These are phyloP conservation scores for Canis aureus DNA, from an alignment of 2,113 vertebrate species.

Conservation along the genomic window DNA sequence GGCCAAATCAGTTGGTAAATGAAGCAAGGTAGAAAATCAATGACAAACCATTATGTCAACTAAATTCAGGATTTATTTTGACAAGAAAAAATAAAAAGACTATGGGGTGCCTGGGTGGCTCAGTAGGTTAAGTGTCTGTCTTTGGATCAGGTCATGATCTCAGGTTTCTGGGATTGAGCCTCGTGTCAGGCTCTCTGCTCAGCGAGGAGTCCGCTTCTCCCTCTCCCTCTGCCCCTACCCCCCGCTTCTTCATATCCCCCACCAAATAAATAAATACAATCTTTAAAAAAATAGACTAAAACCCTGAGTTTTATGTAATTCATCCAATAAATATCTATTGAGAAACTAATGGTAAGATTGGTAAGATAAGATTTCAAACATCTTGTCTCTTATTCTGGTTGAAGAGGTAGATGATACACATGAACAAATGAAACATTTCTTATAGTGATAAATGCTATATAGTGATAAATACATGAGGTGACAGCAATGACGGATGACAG, in stretches of 20 bases:
- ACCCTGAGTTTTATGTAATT: background rate
- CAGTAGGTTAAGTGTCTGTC: background rate
- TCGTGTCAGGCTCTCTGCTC: background rate
- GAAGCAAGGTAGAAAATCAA: background rate
- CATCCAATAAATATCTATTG: background rate
- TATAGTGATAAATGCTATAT: background rate
- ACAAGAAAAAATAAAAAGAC: background rate
- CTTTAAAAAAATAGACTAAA: background rate
- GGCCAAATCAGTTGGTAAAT: background rate
- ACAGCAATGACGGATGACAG: background rate
- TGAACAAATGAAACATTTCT: background rate
- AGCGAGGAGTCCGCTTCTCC: background rate
- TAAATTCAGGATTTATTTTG: background rate
- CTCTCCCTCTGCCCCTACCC: background rate
- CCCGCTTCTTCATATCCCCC: background rate
- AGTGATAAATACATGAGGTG: background rate
- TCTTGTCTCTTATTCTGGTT: background rate
- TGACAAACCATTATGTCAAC: background rate
- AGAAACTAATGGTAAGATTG: background rate
- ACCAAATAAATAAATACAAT: background rate
- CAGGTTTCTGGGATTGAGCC: background rate
- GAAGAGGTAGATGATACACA: background rate
- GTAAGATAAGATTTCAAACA: background rate
- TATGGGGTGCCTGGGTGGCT: background rate
- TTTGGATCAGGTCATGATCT: background rate